These are phyloP conservation scores for Gastrophryne carolinensis DNA, from an alignment of 2,797 vertebrate species.

Conservation along the genomic window DNA sequence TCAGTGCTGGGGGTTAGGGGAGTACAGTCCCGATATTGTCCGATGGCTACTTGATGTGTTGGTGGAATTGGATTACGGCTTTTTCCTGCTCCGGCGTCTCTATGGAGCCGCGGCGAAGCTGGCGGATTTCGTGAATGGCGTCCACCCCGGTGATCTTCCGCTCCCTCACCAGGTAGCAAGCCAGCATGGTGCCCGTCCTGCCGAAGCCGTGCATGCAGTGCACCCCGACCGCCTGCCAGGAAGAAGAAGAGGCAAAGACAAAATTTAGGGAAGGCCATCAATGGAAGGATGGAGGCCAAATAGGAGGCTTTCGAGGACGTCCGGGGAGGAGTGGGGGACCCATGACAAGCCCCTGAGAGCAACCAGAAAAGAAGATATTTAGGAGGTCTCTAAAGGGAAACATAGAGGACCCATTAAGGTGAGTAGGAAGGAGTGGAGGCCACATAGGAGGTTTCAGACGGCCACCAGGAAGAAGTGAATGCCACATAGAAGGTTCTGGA, in stretches of 20 bases:
- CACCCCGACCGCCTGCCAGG: conserved; percentile 80
- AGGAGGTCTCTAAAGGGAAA: too few species aligned
- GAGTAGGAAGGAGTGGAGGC: too few species aligned
- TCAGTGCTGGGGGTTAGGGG: background rate
- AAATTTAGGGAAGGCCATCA: too few species aligned
- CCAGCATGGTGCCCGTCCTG: conserved; percentile 91
- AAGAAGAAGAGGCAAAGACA: too few species aligned
- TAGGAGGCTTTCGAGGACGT: background rate
- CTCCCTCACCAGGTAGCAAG: conserved; percentile 86
- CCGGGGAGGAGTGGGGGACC: background rate
- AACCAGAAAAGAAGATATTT: background rate
- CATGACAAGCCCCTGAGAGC: background rate
- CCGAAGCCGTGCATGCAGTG: conserved; percentile 89
- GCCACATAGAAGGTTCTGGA: too few species aligned
- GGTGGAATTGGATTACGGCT: conserved; percentile 85
- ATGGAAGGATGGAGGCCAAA: too few species aligned
- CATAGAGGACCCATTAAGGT: too few species aligned
- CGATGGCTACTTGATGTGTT: conserved; percentile 65
- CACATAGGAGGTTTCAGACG: too few species aligned
- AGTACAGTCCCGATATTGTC: too few species aligned
- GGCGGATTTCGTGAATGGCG: conserved; percentile 83
- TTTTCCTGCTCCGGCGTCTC: conserved; percentile 89
- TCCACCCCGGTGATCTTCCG: conserved; percentile 71
- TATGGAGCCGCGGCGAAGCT: conserved; percentile 81
- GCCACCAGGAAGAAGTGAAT: too few species aligned